Evolutionary conservation across 2,113 vertebrate species (phyloP), one percentile per base, ranked within the genome.

Genomic region (Eulacestoma nigropectus): DNA sequence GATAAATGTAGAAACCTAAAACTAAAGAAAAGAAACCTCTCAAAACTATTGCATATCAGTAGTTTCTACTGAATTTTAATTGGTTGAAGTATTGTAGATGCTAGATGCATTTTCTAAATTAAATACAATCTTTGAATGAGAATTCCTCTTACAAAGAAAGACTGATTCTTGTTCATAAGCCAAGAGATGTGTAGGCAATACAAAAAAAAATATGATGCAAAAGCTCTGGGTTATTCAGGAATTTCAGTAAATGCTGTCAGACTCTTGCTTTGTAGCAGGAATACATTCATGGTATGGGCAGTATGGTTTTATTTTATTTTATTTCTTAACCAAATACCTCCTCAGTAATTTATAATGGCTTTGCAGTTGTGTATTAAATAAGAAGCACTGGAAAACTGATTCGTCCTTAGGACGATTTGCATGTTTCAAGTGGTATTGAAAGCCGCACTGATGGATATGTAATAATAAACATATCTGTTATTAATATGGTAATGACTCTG

Each of bases 391-490:
- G 99, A 99, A 99, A 98, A 98, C 98, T 97, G 98, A 98, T 98
- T 98, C 94, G 97, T 99, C 98, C 98, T 98, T 98, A 98, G 98
- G 98, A 98, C 98, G 98, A 99, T 98, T 98, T 99, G 98, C 99
- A 99, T 99, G 99, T 98, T 99, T 98, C 98, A 98, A 98, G 97
- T 98, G 98, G 98, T 99, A 98, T 99, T 99, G 98, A 98, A 99
- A 98, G 98, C 98, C 98, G 98, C 99, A 99, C 98, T 99, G 99
- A 99, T 99, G 98, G 99, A 99, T 99, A 99, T 99, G 98, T 98
- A 98, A 98, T 98, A 99, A 99, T 99, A 99, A 99, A 99, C 99
- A 99, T 99, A 99, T 99, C 99, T 99, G 98, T 99, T 99, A 99
- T 98, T 98, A 98, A 98, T 98, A 98, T 98, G 97, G 96, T 98